phyloP scores from a whole-genome alignment of 1,140 invertebrate species.

The Orchestia grillus region DNA sequence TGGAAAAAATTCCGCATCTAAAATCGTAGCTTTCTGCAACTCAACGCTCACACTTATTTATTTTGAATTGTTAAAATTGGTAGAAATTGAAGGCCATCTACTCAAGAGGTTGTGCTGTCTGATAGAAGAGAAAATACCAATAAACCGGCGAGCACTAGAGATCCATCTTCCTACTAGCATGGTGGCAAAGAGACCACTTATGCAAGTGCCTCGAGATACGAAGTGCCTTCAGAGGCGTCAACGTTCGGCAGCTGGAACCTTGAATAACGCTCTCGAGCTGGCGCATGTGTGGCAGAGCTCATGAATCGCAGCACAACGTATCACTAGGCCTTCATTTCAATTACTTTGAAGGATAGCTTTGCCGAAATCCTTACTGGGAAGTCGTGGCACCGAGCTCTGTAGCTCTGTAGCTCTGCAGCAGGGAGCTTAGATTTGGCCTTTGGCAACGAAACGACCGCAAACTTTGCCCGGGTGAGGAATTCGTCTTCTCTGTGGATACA shows the following conservation, averaged over 20 bases:
- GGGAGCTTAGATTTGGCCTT: slow-evolving; percentile 7
- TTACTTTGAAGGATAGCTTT: slow-evolving; percentile 6
- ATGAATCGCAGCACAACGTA: slow-evolving; percentile 14
- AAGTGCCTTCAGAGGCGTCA: background rate
- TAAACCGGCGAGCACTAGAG: background rate
- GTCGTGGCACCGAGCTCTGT: background rate
- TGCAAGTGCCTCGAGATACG: background rate
- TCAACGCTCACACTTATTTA: background rate
- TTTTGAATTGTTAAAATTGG: background rate
- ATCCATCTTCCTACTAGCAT: background rate
- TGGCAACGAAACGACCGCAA: background rate
- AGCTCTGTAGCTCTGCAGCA: slow-evolving; percentile 3
- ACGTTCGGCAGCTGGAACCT: background rate
- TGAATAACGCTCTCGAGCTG: background rate
- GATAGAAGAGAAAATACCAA: background rate
- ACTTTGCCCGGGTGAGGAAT: background rate
- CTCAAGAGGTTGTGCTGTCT: background rate
- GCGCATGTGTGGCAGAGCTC: background rate
- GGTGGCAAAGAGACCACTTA: background rate
- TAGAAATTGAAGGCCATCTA: background rate
- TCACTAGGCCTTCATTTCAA: background rate
- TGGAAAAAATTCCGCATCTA: background rate
- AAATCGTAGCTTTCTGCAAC: background rate
- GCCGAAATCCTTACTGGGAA: background rate
- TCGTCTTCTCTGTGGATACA: slow-evolving; percentile 14